Evolutionary conservation across 1,140 invertebrate species (phyloP), one percentile per base, ranked within the genome.

Genomic region (Drosophila chauvacae): DNA sequence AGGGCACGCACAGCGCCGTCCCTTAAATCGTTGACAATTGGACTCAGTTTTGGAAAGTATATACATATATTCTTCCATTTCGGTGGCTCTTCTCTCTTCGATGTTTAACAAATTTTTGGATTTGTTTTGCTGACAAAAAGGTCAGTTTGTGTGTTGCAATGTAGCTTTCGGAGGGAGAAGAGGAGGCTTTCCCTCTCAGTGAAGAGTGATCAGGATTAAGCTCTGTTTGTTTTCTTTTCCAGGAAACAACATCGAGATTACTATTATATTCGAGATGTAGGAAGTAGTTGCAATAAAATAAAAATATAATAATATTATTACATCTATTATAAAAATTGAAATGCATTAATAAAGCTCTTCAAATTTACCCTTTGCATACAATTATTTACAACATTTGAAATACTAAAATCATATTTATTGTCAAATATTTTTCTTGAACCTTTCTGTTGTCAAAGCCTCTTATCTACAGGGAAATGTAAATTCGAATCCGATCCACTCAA

Each of bases 11-110:
- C 50, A 53, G 33, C 14, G 48, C 10, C 39, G 33, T 76, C 64
- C 56, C 63, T 64, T 61, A 71, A 75, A 75, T 74, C 79, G 77
- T 77, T 84, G 85, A 84, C 84, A 88, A 78, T 84, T 80, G 62
- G 65, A 50, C 79, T 74, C 55, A 70, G 56, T 73, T 83, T 73
- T 42, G 44, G 26, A 13, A 4, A 20, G 30, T 13, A 16, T 48
- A 4, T 10, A 37, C 30, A 30, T 10, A 26, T 44, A 16, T 51
- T 20, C 53, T 20, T 44, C 13, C 26, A 26, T 48, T 62, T 53
- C 14, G 60, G n/a, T 39, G 37, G 20, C 39, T 10, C 35, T 57
- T 30, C n/a, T 20, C 6, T 18, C 11, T 42, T 10, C 14, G 2
- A 23, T 72, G 69, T 59, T 51, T 44, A 37, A 72, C 69, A 72